phyloP scores from a whole-genome alignment of 2,888 invertebrate genomes.

The Platycnemis pennipes region DNA sequence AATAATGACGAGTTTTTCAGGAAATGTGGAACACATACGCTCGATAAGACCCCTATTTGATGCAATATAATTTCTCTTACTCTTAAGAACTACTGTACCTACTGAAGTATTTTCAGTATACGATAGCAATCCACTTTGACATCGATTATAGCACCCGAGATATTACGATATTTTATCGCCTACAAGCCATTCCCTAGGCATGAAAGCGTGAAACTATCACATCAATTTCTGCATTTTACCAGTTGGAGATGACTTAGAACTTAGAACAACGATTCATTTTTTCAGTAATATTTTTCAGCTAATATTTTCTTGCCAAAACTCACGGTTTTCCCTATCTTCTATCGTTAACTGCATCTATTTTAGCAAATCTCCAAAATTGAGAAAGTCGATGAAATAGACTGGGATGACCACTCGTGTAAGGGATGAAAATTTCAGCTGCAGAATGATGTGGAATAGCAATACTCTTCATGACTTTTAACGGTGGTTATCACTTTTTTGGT shows the following conservation, averaged over 20 bases:
- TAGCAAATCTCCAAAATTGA: not conserved
- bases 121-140: too few relatives aligned
- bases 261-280: not conserved
- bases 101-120: not conserved
- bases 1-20: not conserved
- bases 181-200: too few relatives aligned
- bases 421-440: not conserved
- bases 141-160: too few relatives aligned
- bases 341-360: not conserved
- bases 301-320: not conserved
- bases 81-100: not conserved
- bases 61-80: not conserved
- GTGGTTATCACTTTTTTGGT: not conserved
- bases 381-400: not conserved
- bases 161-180: too few relatives aligned
- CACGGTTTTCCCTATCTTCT: not conserved
- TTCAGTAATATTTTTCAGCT: not conserved
- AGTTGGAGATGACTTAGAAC: not conserved
- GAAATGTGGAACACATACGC: not conserved
- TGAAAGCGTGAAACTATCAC: too few relatives aligned
- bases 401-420: too few relatives aligned
- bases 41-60: not conserved
- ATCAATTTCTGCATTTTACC: not conserved
- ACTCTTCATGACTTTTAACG: not conserved
- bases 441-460: not conserved